Evolutionary conservation across 2,113 vertebrate genomes (phyloP), one percentile per base, ranked within the genome.

Genomic region (Notarius lentiginosus): DNA sequence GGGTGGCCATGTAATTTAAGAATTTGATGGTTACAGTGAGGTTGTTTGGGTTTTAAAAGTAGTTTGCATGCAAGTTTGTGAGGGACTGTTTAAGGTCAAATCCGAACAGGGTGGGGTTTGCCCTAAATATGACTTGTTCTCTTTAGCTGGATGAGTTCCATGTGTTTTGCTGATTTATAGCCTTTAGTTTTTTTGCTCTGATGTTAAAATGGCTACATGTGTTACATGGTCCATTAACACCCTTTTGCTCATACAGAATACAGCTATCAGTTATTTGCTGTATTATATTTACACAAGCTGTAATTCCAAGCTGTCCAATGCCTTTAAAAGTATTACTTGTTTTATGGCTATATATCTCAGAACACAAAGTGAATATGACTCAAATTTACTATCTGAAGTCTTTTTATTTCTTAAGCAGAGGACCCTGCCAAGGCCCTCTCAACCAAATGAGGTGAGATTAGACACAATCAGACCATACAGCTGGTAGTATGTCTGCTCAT

Each of bases 21-120:
- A 47, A 41, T 82, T 86, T 89, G 72, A 84, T 89, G 22, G 79
- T 87, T 87, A 65, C 73, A 89, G 27, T 72, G 55, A 86, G 79
- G 86, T 86, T 82, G 60, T 41, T 84, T 73, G 83, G 77, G 70
- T 87, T 84, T 89, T 66, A 85, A 85, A 84, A 49, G 76, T 41
- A 65, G 60, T 56, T 82, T 85, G 27, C 61, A 70, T 85, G 77
- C 77, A 82, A 63, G 60, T 11, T 61, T 22, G 47, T 3, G 0
- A 75, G 72, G 47, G 47, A 75, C 49, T 51, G 72, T 89, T 87
- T 85, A 85, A 89, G 70, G 82, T 84, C 56, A 89, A 84, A 84
- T 27, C 18, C 47, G 30, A 75, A 51, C 72, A 51, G 72, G 72
- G 72, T 51, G 47, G 41, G 72, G 72, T 75, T 49, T 75, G 72